phyloP scores from a whole-genome alignment of 2,797 vertebrate species.

The Choloepus didactylus region DNA sequence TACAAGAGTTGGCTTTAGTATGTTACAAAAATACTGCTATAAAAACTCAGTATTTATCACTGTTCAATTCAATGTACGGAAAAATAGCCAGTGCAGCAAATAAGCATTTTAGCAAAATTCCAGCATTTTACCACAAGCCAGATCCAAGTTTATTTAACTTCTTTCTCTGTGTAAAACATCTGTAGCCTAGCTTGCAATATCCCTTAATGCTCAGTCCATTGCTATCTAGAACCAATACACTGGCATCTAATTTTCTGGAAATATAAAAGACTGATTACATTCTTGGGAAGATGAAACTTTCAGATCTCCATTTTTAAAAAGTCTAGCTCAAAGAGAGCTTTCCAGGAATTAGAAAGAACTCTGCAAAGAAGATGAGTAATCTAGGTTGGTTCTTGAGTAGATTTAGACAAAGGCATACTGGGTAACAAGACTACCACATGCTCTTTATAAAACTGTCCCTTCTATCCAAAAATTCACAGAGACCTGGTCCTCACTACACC shows the following conservation, averaged over 20 bases:
- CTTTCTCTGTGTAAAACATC: neutral
- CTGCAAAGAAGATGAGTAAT: conserved; percentile 61
- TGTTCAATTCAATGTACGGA: conserved; percentile 70
- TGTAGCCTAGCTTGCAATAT: neutral
- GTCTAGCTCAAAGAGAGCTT: conserved; percentile 77
- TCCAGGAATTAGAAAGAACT: conserved; percentile 82
- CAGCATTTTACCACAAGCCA: conserved; percentile 72
- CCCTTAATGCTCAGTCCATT: neutral
- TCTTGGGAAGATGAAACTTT: conserved; percentile 64
- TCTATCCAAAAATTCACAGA: neutral
- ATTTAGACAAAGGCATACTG: conserved; percentile 19
- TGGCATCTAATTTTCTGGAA: conserved; percentile 81
- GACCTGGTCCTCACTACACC: neutral
- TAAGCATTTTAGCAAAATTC: conserved; percentile 51
- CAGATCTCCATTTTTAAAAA: conserved; percentile 68
- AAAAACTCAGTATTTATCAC: conserved; percentile 60
- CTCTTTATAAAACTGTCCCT: neutral
- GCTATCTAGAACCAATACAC: neutral
- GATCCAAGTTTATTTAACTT: neutral
- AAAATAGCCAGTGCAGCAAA: conserved; percentile 73
- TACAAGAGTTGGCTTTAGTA: neutral
- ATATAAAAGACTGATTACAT: conserved; percentile 78
- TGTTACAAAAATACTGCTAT: conserved; percentile 49
- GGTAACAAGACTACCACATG: neutral
- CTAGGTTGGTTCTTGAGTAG: conserved; percentile 65